These are phyloP conservation scores for Lamprologus speciosus DNA, from an alignment of 2,113 vertebrate species.

Conservation along the genomic window DNA sequence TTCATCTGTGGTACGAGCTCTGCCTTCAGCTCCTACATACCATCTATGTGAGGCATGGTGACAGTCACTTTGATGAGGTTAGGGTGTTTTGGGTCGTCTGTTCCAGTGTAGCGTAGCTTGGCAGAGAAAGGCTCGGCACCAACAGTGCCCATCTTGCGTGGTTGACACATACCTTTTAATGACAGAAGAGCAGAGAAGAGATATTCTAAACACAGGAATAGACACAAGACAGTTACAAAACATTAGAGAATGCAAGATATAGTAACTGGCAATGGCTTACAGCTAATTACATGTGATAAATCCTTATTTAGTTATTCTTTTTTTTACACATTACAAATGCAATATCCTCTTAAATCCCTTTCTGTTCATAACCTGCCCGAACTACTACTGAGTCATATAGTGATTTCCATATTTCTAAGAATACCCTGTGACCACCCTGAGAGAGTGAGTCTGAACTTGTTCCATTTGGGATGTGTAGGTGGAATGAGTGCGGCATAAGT, in stretches of 20 bases:
- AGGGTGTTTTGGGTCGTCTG: conserved; percentile 78
- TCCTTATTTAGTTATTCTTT: not conserved
- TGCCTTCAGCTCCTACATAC: conserved; percentile 67
- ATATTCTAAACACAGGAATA: not conserved
- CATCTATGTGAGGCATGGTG: conserved; percentile 91
- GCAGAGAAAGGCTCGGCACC: conserved; percentile 94
- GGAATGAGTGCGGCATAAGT: not conserved
- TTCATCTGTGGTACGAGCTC: conserved; percentile 5
- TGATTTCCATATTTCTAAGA: not conserved
- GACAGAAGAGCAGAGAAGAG: not conserved
- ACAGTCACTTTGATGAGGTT: conserved; percentile 91
- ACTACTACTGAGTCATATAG: not conserved
- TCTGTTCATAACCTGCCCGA: not conserved
- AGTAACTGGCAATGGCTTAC: not conserved
- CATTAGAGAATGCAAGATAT: not conserved
- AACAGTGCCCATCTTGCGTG: conserved; percentile 79
- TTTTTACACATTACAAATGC: not conserved
- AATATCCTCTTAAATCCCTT: not conserved
- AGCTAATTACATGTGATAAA: not conserved
- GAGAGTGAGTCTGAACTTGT: not conserved
- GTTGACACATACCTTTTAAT: conserved; percentile 85
- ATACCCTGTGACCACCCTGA: not conserved
- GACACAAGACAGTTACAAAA: not conserved
- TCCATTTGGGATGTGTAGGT: conserved; percentile 16
- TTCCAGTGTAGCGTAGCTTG: conserved; percentile 85